A percentile compares a stretch with the other conserved stretches of the same genome.
These are phyloP conservation scores for Periophthalmus magnuspinnatus DNA, from an alignment of 2,797 vertebrate genomes.

Conservation along the genomic window DNA sequence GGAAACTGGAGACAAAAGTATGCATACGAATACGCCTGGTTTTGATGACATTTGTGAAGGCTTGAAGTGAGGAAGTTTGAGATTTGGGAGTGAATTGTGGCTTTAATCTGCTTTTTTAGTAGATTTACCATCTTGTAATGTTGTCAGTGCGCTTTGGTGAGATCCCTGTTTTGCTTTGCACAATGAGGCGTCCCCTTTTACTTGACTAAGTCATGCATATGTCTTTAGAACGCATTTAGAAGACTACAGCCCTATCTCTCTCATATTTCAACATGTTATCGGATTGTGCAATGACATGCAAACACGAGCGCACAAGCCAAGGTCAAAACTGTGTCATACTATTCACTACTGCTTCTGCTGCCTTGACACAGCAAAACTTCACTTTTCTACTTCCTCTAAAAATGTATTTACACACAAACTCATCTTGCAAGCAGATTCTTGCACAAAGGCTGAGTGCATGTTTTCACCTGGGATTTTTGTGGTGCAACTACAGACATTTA, in stretches of 20 bases:
- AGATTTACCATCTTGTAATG: no score
- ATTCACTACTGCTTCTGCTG: constrained; percentile 15
- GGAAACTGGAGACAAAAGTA: neutral
- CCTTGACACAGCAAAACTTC: constrained; percentile 12
- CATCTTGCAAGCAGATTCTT: constrained; percentile 11
- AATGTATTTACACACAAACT: constrained; percentile 36
- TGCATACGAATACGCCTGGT: neutral
- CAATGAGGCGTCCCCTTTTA: no score
- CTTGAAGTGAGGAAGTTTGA: no score
- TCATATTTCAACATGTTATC: neutral
- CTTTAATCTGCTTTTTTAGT: no score
- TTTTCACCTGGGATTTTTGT: neutral
- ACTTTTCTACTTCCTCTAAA: constrained; percentile 39
- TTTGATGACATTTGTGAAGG: neutral
- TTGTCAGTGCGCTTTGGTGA: no score
- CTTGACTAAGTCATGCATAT: no score
- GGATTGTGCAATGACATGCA: neutral
- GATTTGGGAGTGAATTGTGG: no score
- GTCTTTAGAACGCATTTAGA: no score
- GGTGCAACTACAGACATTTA: neutral
- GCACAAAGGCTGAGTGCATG: no score
- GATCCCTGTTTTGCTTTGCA: no score
- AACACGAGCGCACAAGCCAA: neutral
- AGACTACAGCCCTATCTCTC: no score
- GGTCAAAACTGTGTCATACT: neutral